Percentiles rank a stretch among this genome's conserved stretches.
These are phyloP conservation scores for Scrobipalpa atriplicella DNA, from an alignment of 2,888 invertebrate species.

Conservation along the genomic window DNA sequence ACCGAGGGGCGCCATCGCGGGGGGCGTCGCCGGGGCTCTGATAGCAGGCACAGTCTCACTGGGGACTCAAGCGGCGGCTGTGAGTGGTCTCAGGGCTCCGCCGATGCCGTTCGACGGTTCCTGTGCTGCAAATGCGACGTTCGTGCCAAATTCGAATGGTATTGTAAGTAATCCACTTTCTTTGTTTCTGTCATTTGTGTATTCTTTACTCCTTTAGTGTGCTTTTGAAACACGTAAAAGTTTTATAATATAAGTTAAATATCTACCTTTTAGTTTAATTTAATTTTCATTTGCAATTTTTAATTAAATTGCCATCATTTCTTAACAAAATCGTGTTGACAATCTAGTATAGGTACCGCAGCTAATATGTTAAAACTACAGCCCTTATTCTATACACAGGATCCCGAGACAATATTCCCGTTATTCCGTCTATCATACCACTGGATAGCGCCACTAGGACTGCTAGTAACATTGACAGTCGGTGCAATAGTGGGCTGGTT, in stretches of 20 bases:
- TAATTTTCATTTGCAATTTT: too few relatives aligned
- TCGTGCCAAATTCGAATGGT: not conserved
- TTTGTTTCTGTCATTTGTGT: too few relatives aligned
- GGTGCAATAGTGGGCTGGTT: conserved; percentile 84
- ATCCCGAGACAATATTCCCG: conserved; percentile 84
- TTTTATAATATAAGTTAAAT: too few relatives aligned
- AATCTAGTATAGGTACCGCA: not conserved
- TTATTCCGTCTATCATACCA: conserved; percentile 91
- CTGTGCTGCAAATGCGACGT: conserved; percentile 58
- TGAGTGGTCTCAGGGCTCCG: conserved; percentile 82
- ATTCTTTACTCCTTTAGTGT: too few relatives aligned
- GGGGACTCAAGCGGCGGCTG: conserved; percentile 86
- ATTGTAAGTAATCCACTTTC: not conserved
- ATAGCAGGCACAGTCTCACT: conserved; percentile 85
- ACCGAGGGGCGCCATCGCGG: conserved; percentile 84
- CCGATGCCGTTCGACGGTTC: conserved; percentile 51
- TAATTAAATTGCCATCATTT: too few relatives aligned
- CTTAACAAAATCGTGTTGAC: too few relatives aligned
- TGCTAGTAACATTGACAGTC: conserved; percentile 85
- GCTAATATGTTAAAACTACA: not conserved
- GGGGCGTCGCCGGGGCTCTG: conserved; percentile 84
- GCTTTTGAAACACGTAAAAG: too few relatives aligned
- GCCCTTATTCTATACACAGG: conserved; percentile 46
- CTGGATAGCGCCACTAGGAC: conserved; percentile 91
- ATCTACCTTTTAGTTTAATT: too few relatives aligned